Evolutionary conservation across 2,888 invertebrate genomes (phyloP), one percentile per base, ranked within the genome.

Genomic region (Xestia rhomboidea): DNA sequence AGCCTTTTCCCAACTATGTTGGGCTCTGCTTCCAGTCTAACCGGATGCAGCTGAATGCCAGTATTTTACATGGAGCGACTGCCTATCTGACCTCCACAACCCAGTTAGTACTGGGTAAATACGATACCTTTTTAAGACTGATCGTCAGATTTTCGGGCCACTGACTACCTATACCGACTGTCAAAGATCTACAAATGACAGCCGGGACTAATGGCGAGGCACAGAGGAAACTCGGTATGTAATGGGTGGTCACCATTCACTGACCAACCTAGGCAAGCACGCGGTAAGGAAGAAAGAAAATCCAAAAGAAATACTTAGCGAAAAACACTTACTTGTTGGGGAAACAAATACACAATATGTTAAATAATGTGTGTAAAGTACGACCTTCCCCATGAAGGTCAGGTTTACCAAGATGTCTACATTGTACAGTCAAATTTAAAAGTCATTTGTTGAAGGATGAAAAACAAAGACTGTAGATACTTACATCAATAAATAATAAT

Each of bases 341-440:
- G 0, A 63, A 63, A 63, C 63, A 63, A 63, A 62, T 34, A 62
- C 44, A 64, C 34, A 4, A 34, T 5, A 64, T 30, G 13, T 5
- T 66, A 51, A 67, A 44, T 13, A 13, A 72, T 38, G 10, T 75
- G 60, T 75, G 30, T 75, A 21, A n/a, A 44, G 13, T 15, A 79
- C 41, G 82, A 79, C 82, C 82, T 79, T 75, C 60, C 11, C 24
- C 15, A 15, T 10, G 79, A 79, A 79, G 76, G 79, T 79, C n/a
- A 30, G 57, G 27, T 82, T 62, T 74, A 44, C 74, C 27, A 74
- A 79, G 27, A 54, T 74, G 27, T 75, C 44, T 81, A 8, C 44
- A 81, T 62, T 81, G 34, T 79, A 67, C 66, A 79, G 67, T 75
- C 51, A 81, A 81, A 75, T 81, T 67, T 82, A 74, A 73, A 74